Conservation (phyloP, 2,113 vertebrate species). For the Sphaerodactylus townsendi region DNA sequence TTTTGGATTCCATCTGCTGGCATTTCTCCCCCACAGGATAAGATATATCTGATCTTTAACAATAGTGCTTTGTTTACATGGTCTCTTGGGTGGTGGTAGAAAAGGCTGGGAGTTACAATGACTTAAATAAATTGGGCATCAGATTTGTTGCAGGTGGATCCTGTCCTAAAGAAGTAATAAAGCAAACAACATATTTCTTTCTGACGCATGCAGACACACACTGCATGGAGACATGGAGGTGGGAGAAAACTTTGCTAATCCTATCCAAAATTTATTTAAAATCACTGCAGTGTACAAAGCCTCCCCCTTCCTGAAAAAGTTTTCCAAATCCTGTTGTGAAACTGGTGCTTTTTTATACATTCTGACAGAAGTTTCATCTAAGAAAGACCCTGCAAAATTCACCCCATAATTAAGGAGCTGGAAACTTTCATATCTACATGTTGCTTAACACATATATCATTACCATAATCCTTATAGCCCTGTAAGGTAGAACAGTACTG, state of each 20-base stretch:
- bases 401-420: not conserved
- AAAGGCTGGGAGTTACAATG: constrained; percentile 11
- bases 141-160: constrained; percentile 42
- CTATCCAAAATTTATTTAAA: not conserved
- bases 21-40: not conserved
- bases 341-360: not conserved
- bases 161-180: constrained; percentile 28
- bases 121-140: constrained; percentile 33
- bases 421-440: not conserved
- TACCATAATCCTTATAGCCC: too few species aligned
- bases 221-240: not conserved
- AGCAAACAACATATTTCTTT: not conserved
- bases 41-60: constrained; percentile 38
- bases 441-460: too few species aligned
- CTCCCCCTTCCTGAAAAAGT: too few species aligned
- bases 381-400: not conserved
- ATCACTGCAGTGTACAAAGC: not conserved
- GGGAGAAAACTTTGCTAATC: not conserved
- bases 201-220: not conserved
- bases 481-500: too few species aligned
- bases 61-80: constrained; percentile 41
- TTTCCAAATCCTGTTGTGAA: not conserved
- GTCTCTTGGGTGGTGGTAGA: constrained; percentile 49
- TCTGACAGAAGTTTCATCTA: not conserved
- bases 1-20: constrained; percentile 37